Base-by-base conservation (phyloP, 2,113 vertebrate species). In the Pangasianodon gigas region DNA sequence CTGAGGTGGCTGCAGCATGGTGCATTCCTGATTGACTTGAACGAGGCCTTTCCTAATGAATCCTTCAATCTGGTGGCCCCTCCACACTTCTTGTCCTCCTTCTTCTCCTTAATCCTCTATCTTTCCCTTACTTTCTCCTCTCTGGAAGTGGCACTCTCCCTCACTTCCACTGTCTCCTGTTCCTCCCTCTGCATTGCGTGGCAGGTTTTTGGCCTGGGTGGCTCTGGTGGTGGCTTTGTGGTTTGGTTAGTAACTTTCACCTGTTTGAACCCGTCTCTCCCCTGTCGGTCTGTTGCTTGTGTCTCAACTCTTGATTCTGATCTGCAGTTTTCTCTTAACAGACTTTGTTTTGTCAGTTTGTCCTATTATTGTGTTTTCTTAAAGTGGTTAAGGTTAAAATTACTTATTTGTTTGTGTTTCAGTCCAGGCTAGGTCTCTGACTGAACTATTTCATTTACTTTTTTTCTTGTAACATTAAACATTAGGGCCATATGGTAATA, bases 241-340 rank as follows among this genome's bases (percentile, higher is more conserved):
- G 91, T 93, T 92, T 91, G 89, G 60, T 81, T 77, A 89, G 85
- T 87, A 60, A 85, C 88, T 89, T 77, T 89, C 88, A 89, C 91
- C 86, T 93, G 94, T 96, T 94, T 95, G 94, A 96, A 94, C 69
- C 86, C 89, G 90, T 90, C 92, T 91, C 86, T 87, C 94, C 93
- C 90, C 87, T 95, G 96, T 96, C 94, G 95, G 95, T 96, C 93
- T 94, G 95, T 95, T 95, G 96, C 96, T 96, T 96, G 96, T 95
- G 90, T 96, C 93, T 95, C 92, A 95, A 93, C 93, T 93, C 90
- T 94, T 93, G 88, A 54, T 92, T 94, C 93, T 91, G 91, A 92
- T 94, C 90, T 91, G 85, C 90, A 93, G 93, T 95, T 87, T 95
- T 93, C 81, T 91, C 92, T 93, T 91, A 92, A 92, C 95, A 94